Evolutionary conservation across 53 echinoderm and acorn worm genomes (phyloP), one percentile per base, ranked within the genome.

Genomic region (Henricia sp.): DNA sequence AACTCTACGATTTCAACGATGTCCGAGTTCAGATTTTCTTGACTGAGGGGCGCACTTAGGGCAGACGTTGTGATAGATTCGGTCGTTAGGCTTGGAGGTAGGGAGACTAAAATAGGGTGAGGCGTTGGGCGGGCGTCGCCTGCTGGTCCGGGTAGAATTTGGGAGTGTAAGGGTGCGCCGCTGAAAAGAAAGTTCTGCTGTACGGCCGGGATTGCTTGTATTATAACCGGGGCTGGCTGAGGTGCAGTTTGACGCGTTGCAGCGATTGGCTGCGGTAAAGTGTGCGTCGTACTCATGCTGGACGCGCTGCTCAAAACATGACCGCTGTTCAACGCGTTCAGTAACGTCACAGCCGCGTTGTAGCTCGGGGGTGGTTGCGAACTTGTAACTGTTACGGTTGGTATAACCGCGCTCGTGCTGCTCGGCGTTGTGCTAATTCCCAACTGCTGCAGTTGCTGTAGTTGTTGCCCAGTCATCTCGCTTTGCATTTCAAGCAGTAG

Each of bases 361-460:
- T 94, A 94, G 63, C 94, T 94, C 13, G 94, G 94, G 23, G 94
- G 94, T 0, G 94, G 94, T 42, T 94, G 94, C 0, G 71, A 50
- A 33, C 50, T 78, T 30, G 72, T 73, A 37, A 58, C 34, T 16
- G 68, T 54, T 16, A 74, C 71, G 17, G 68, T 74, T 19, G 73
- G 52, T n/a, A 54, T 35, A 52, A 48, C 63, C 9, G 77, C 59
- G 65, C 21, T 54, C 26, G 40, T 82, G 58, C 59, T 64, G 52
- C 20, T 48, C n/a, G 87, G 66, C 26, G 56, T 24, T 2, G 52
- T 41, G 21, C 76, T 32, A 39, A 74, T 52, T n/a, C 74, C 74
- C 34, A 87, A 76, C 50, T 91, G 91, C 46, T 91, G 91, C 54
- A 87, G 87, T 51, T 91, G 91, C 46, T 91, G 89, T 56, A 84